Conservation (phyloP, 2,888 invertebrate genomes). For the Patella caerulea region DNA sequence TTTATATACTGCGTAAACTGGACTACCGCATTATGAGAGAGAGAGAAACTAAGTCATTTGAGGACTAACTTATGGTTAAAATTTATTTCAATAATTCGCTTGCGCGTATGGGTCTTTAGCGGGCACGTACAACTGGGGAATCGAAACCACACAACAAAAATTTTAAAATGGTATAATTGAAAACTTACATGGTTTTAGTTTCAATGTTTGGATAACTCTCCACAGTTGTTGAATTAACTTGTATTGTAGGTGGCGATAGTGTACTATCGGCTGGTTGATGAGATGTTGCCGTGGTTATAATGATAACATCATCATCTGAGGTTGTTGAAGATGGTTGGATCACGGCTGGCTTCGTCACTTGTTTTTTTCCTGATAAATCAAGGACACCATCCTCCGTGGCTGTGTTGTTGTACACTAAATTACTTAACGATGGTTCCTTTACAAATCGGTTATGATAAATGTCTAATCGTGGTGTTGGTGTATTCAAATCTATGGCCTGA, state of each 20-base stretch:
- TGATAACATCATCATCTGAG: conserved; percentile 47
- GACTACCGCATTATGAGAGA: no score
- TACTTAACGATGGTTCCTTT: conserved; percentile 1
- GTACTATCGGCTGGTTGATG: conserved; percentile 33
- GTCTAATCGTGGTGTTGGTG: not conserved
- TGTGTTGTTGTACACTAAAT: conserved; percentile 12
- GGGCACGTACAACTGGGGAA: no score
- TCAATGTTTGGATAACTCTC: not conserved
- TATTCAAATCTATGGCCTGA: not conserved
- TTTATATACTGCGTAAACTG: no score
- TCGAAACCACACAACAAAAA: no score
- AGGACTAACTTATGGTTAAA: no score
- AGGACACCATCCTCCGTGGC: conserved; percentile 23
- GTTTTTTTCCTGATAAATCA: conserved; percentile 34
- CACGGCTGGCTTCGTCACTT: conserved; percentile 71
- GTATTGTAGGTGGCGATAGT: conserved; percentile 31
- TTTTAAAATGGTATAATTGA: no score
- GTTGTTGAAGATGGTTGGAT: conserved; percentile 51
- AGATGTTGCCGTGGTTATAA: conserved; percentile 28
- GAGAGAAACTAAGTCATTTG: no score
- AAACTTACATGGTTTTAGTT: conserved; percentile 8
- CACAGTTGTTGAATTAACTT: not conserved
- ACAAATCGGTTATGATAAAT: not conserved
- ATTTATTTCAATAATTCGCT: no score
- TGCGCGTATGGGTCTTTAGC: no score